Base-by-base conservation (phyloP, 2,113 vertebrate genomes). In the Aegithalos caudatus region DNA sequence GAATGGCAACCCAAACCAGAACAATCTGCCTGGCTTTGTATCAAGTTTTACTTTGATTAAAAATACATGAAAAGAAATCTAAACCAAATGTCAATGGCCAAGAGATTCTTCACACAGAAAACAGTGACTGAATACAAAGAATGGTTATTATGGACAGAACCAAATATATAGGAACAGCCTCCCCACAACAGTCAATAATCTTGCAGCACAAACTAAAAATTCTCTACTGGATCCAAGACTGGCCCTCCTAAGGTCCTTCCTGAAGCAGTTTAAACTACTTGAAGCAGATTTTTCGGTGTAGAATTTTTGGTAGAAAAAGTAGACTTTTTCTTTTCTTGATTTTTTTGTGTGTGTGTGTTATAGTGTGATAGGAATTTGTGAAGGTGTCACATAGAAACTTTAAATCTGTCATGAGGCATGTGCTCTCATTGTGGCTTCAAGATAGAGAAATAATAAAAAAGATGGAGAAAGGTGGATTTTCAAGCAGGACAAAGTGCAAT, bases 291-390 rank as follows among this genome's bases (percentile, higher is more conserved):
- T 64, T 69, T 88, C 27, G 65, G 11, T 6, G 8, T 11, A 53
- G 45, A 37, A 5, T 88, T 91, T 33, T 33, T 61, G 13, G 25
- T 28, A 61, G 25, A 61, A 61, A 38, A 38, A 38, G 35, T 16
- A 57, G 45, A 44, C 5, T 74, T 88, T 29, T 29, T 40, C 8
- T 69, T 48, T 38, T n/a, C 23, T 56, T 79, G 10, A 40, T 2
- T 35, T 45, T 66, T 67, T 37, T 38, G 18, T 27, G 12, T 31
- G 18, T 31, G 14, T 33, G 25, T 40, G 12, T 78, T 53, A 54
- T 0, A 62, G 47, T 50, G 29, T 7, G 2, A 37, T 20, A 18
- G 40, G 22, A 56, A 25, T 78, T 58, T 0, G 0, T 28, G 42
- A 81, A 51, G 17, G 42, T 73, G 77, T 86, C 37, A 40, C 20